phyloP scores from a whole-genome alignment of 2,797 vertebrate genomes.

The Lepus oiostolus region DNA sequence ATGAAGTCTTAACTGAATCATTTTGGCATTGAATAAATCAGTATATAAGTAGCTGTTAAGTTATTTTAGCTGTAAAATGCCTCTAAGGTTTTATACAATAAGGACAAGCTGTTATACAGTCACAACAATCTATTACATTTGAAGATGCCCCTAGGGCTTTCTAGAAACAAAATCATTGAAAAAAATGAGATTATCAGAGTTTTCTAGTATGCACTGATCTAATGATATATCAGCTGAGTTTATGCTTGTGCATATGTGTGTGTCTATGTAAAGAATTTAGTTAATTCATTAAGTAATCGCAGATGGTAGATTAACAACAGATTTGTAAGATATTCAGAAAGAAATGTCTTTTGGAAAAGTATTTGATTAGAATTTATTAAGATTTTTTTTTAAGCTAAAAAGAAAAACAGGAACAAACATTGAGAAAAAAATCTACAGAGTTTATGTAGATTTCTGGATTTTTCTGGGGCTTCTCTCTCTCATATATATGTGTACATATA shows the following conservation, averaged over 20 bases:
- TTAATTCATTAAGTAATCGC: too few relatives aligned
- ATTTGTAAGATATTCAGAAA: not conserved
- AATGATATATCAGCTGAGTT: not conserved
- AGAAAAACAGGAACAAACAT: not conserved
- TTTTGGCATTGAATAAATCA: constrained; percentile 77
- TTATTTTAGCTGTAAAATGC: constrained; percentile 60
- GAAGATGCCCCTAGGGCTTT: not conserved
- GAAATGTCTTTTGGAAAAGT: not conserved
- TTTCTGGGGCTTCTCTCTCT: not conserved
- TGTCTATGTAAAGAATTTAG: not conserved
- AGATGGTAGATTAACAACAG: not conserved
- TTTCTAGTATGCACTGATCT: not conserved
- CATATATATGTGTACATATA: too few relatives aligned
- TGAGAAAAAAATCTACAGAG: not conserved
- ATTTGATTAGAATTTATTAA: not conserved
- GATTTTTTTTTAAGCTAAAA: not conserved
- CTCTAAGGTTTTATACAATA: constrained; percentile 34
- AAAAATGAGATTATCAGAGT: not conserved
- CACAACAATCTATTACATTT: constrained; percentile 1
- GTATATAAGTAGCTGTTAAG: constrained; percentile 60
- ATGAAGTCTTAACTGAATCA: constrained; percentile 73
- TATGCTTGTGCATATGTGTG: not conserved
- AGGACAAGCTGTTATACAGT: constrained; percentile 36
- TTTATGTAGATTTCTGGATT: not conserved
- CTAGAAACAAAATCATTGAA: not conserved